Percentiles rank a stretch among this genome's conserved stretches.
Conservation (phyloP, 2,888 invertebrate species). For the Parapristionchus giblindavisi region DNA sequence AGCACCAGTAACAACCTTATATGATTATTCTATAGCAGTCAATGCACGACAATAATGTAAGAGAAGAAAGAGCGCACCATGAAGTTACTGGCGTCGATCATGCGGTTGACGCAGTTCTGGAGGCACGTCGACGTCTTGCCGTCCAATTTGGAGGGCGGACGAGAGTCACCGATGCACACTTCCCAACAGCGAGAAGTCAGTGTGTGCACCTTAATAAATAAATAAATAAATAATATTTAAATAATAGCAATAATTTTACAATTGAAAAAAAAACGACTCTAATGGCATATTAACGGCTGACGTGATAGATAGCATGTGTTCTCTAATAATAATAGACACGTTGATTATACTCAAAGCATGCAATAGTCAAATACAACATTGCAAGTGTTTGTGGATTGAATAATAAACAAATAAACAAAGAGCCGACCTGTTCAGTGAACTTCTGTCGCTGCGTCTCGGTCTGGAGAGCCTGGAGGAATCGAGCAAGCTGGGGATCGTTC, state of each 20-base stretch:
- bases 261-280: background rate
- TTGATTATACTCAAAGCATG: too few species aligned
- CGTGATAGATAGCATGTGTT: too few species aligned
- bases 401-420: background rate
- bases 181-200: slow-evolving; percentile 64
- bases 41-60: background rate
- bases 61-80: slow-evolving; percentile 50
- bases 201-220: slow-evolving; percentile 56
- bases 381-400: too few species aligned
- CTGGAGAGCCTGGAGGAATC: slow-evolving; percentile 63
- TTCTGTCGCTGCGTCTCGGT: slow-evolving; percentile 66
- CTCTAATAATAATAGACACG: too few species aligned
- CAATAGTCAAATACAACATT: too few species aligned
- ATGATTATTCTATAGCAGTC: too few species aligned
- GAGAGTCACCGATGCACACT: slow-evolving; percentile 63
- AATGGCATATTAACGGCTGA: too few species aligned
- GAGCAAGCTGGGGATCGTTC: slow-evolving; percentile 53
- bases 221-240: background rate
- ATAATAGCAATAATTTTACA: background rate
- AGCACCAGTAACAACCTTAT: too few species aligned
- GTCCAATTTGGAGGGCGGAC: slow-evolving; percentile 66
- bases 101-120: slow-evolving; percentile 66
- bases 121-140: slow-evolving; percentile 56
- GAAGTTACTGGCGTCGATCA: slow-evolving; percentile 66
- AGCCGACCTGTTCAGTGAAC: slow-evolving; percentile 63